Conservation (phyloP, 2,113 vertebrate genomes). For the Ciconia stormi region DNA sequence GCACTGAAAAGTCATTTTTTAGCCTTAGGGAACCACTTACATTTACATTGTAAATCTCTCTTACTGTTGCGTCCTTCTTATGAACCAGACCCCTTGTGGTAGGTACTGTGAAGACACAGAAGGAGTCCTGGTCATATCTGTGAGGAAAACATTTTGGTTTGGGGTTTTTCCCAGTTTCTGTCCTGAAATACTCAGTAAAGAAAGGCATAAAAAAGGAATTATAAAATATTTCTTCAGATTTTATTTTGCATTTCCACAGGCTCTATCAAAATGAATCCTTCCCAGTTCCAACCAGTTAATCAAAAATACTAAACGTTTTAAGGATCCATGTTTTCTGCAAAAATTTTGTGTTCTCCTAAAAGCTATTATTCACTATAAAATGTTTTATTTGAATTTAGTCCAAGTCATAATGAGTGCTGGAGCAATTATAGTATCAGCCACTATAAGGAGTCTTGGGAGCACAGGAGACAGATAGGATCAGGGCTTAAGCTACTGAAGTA, state of each 20-base stretch:
- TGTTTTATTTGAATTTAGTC: constrained; percentile 23
- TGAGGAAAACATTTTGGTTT: neutral
- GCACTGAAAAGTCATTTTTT: neutral
- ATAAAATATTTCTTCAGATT: neutral
- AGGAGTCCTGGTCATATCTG: neutral
- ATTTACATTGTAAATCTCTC: neutral
- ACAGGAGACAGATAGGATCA: constrained; percentile 48
- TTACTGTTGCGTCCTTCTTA: neutral
- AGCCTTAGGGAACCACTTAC: neutral
- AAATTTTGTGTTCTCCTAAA: neutral
- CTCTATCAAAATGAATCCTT: neutral
- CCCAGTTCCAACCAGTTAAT: neutral
- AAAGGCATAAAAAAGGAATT: neutral
- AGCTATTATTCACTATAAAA: neutral
- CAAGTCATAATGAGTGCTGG: constrained; percentile 27
- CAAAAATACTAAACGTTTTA: neutral
- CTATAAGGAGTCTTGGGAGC: constrained; percentile 12
- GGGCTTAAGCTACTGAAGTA: constrained; percentile 46
- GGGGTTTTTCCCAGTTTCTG: neutral
- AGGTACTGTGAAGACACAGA: neutral
- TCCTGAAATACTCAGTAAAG: neutral
- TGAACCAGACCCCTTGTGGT: constrained; percentile 11
- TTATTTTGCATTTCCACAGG: neutral
- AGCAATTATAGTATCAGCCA: constrained; percentile 48
- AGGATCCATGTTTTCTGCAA: neutral